Base-by-base conservation (phyloP, 2,797 vertebrate species). In the Rhyacichthys aspro region DNA sequence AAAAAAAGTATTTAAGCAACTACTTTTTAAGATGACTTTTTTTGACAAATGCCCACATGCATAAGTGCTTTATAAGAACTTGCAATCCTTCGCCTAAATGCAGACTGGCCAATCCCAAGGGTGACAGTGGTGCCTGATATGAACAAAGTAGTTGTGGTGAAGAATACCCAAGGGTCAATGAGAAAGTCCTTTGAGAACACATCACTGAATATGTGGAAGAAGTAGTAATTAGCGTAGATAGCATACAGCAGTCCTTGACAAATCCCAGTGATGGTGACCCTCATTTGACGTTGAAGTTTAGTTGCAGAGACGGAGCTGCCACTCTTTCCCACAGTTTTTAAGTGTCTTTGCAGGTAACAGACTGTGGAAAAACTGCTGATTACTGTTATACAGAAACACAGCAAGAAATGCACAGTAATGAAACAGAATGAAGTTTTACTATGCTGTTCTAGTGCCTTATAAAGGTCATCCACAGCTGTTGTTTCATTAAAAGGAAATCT, bases 341-440 rank as follows among this genome's bases (percentile, higher is more conserved):
- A 74, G 69, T 89, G 82, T 56, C 58, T 70, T 0, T 39, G 11
- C 48, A 88, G 64, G 66, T 88, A 89, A 38, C n/a, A 9, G 38
- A 18, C 46, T 1, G 67, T 85, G 9, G 56, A 55, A n/a, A 70
- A 63, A 70, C 72, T 80, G 0, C 70, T 73, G 15, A 63, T 3
- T 2, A 23, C 52, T 67, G 73, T 82, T 3, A 70, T 3, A 23
- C 42, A 59, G 11, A 84, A 12, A 54, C 43, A 59, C 8, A 65
- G 0, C 1, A 67, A 1, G 5, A 55, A 14, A 36, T 84, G 57
- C 3, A 23, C 0, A 1, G 3, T 42, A 3, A 19, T 1, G 2
- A 48, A 1, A 11, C 0, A 3, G 7, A 42, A 11, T 32, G 0
- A 8, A 15, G 17, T 1, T 0, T 0, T 0, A 1, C 0, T 0